Percentiles rank a stretch among this genome's conserved stretches.
Conservation (phyloP, 2,888 invertebrate genomes). For the Drosophila fulvimacula region DNA sequence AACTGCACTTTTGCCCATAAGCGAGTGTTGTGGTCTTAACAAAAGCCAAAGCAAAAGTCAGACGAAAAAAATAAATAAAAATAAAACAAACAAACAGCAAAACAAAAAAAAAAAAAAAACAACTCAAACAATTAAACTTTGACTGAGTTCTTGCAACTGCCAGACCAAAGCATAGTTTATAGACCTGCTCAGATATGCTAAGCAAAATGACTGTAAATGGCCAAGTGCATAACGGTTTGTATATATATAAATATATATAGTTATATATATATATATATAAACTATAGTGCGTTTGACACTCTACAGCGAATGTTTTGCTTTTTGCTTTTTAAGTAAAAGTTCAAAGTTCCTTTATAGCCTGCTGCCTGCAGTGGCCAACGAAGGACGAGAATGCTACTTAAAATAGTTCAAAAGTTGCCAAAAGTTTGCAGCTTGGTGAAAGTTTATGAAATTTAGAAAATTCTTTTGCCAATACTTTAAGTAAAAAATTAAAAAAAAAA, state of each 20-base stretch:
- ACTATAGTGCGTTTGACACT: conserved; percentile 33
- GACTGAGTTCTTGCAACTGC: conserved; percentile 58
- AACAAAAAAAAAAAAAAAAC: conserved; percentile 6
- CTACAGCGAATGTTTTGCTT: conserved; percentile 9
- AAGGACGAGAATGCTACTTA: not conserved
- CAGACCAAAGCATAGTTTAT: conserved; percentile 60
- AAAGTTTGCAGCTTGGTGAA: not conserved
- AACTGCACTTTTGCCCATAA: conserved; percentile 12
- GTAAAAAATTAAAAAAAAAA: not conserved
- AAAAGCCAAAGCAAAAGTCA: conserved; percentile 51
- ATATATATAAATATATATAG: not conserved
- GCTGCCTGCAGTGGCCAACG: not conserved
- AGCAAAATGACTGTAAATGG: conserved; percentile 56
- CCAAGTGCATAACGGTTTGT: conserved; percentile 11
- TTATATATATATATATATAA: not conserved
- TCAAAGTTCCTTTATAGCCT: conserved; percentile 5
- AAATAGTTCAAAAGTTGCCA: not conserved
- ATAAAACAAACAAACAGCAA: conserved; percentile 4
- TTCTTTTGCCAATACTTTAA: not conserved
- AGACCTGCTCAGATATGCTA: conserved; percentile 45
- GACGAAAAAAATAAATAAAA: conserved; percentile 19
- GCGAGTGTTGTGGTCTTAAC: conserved; percentile 29
- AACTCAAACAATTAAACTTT: conserved; percentile 77
- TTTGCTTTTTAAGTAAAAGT: conserved; percentile 6
- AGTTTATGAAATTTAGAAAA: not conserved